Percentiles rank a stretch among this genome's conserved stretches.
These are phyloP conservation scores for Centropristis striata DNA, from an alignment of 2,113 vertebrate genomes.

Conservation along the genomic window DNA sequence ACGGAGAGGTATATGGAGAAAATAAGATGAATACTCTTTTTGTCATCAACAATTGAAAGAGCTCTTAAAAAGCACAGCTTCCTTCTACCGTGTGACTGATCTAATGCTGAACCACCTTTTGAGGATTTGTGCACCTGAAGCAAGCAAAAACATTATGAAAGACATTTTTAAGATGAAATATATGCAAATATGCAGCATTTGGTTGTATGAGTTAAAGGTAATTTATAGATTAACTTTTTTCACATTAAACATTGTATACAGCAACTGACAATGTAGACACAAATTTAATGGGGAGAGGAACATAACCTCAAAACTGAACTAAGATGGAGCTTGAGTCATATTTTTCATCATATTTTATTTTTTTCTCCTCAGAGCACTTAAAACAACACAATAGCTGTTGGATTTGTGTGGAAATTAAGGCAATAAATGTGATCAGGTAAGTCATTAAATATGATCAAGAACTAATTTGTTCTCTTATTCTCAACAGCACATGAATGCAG, in stretches of 20 bases:
- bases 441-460: too few relatives aligned
- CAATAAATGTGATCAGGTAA: too few relatives aligned
- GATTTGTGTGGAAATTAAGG: too few relatives aligned
- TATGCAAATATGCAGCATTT: not conserved
- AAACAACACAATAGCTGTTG: too few relatives aligned
- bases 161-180: not conserved
- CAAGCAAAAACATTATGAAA: not conserved
- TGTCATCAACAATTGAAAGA: slow-evolving; percentile 52
- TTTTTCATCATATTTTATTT: too few relatives aligned
- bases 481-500: too few relatives aligned
- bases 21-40: slow-evolving; percentile 70
- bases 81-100: slow-evolving; percentile 56
- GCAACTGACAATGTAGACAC: not conserved
- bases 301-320: not conserved
- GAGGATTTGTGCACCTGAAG: slow-evolving; percentile 24
- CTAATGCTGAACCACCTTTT: slow-evolving; percentile 50
- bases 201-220: not conserved
- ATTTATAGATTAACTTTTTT: not conserved
- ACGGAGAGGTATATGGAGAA: slow-evolving; percentile 53
- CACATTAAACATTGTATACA: not conserved
- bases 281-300: not conserved
- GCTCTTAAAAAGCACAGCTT: slow-evolving; percentile 66
- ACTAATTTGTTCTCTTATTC: too few relatives aligned
- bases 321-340: too few relatives aligned
- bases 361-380: too few relatives aligned